Base-by-base conservation (phyloP, 2,888 invertebrate genomes). In the Drosophila mettleri region DNA sequence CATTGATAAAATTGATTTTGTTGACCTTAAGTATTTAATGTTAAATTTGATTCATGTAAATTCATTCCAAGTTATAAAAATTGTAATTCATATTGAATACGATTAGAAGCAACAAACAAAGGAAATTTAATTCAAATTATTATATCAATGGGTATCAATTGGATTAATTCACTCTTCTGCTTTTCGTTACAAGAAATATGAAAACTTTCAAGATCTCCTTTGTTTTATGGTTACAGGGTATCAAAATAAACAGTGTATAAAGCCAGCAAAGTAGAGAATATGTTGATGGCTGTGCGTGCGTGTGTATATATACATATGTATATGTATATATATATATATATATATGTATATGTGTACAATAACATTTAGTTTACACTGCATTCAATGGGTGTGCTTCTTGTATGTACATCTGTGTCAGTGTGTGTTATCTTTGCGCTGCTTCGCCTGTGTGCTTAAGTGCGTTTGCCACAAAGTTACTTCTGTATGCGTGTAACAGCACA, bases 281-380 rank as follows among this genome's bases (percentile, higher is more conserved):
- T 68, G 41, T 24, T 43, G n/a, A 43, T 43, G 43, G 24, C 24
- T n/a, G 43, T n/a, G 41, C 9, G 22, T 22, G 9, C n/a, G 27
- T 48, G 0, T 46, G 45, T 59, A 31, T 60, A 46, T 33, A 9
- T 33, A 1, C 43, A 34, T 41, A 43, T 51, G 60, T 73, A 63
- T 67, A 7, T 27, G 5, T 16, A 6, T n/a, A 3, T 45, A 2
- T n/a, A 7, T 58, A 0, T 51, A 31, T 65, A 27, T 58, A 38
- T 27, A 16, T 45, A 6, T 45, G 34, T 41, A 46, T 54, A 55
- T 74, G 59, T 69, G 69, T 70, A 63, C 73, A 66, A 72, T 65
- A 75, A 82, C 88, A 88, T 86, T 86, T 76, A 79, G 88, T 88
- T 82, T 86, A 88, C 88, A 83, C 73, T 80, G 70, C 66, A 66